Base-by-base conservation (phyloP, 2,113 vertebrate genomes). In the Nannobrachium achirus region DNA sequence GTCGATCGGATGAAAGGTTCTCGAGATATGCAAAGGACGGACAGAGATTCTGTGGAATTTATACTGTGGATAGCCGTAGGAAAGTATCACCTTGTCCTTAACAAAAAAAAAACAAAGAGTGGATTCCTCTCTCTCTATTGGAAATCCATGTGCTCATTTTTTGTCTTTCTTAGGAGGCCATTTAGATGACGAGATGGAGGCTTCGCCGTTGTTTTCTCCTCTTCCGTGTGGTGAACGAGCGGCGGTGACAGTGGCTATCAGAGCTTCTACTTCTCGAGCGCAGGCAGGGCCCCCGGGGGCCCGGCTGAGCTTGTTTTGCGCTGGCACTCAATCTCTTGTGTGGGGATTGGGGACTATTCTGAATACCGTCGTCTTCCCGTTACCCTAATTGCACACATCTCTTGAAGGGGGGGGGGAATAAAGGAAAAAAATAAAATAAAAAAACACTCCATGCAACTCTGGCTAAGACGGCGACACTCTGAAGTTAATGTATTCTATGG, bases 331-430 rank as follows among this genome's bases (percentile, higher is more conserved):
- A 62, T 93, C 93, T 93, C 92, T 33, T 14, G 20, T 66, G 86
- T 93, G 92, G 79, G 89, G 88, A 86, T 86, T 91, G 82, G 79
- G 72, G 88, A 93, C 81, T 70, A 75, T 93, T 92, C 75, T 66
- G 69, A 83, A 72, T 86, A 80, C 87, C 92, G 86, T 92, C 94
- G 93, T 94, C 90, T 73, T 57, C 64, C 73, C 83, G 85, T 48
- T 83, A 79, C 76, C 91, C 83, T 95, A 96, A 95, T 96, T 96
- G 91, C 88, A 87, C 91, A 67, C 84, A 86, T 90, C 87, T 91
- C 86, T 82, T 82, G 61, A 73, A 88, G 89, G 75, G 73, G 61
- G 72, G 88, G 89, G 73, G 73, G 52, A 71, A 75, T 65, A 65
- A 25, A 56, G 49, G 15, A 13, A n/a, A n/a, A n/a, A n/a, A n/a